Conservation (phyloP, 2,797 vertebrate species). For the Oryzias dopingdopingensis region DNA sequence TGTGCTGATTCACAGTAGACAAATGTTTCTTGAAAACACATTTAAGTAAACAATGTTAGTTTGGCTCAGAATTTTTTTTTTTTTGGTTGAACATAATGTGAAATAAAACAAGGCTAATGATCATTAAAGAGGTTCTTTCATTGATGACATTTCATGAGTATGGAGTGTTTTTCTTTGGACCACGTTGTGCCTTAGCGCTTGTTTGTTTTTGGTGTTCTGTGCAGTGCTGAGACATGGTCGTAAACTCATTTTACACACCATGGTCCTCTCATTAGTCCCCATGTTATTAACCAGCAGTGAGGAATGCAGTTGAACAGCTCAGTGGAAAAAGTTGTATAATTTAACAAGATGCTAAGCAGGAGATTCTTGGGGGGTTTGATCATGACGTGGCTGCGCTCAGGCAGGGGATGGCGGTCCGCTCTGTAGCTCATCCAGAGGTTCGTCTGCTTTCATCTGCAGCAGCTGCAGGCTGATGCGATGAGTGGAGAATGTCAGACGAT, state of each 20-base stretch:
- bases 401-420: conserved; percentile 22
- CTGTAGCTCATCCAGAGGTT: conserved; percentile 19
- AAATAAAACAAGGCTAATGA: too few species aligned
- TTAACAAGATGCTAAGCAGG: conserved; percentile 78
- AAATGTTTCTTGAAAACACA: too few species aligned
- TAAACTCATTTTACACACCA: conserved; percentile 66
- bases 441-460: conserved; percentile 1
- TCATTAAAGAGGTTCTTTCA: background rate
- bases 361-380: conserved; percentile 68
- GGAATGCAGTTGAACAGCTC: conserved; percentile 75
- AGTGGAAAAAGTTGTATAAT: conserved; percentile 83
- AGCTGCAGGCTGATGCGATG: conserved; percentile 10
- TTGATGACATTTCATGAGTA: background rate
- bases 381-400: conserved; percentile 39
- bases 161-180: background rate
- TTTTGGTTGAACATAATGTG: too few species aligned
- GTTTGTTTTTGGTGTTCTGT: conserved; percentile 28
- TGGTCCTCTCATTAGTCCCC: conserved; percentile 61
- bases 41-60: too few species aligned
- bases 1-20: too few species aligned
- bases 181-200: conserved; percentile 11
- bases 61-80: too few species aligned
- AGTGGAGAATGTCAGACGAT: background rate
- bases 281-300: conserved; percentile 69
- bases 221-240: conserved; percentile 22